Percentiles rank a stretch among this genome's conserved stretches.
These are phyloP conservation scores for Jaculus jaculus DNA, from an alignment of 2,113 vertebrate species.

Conservation along the genomic window DNA sequence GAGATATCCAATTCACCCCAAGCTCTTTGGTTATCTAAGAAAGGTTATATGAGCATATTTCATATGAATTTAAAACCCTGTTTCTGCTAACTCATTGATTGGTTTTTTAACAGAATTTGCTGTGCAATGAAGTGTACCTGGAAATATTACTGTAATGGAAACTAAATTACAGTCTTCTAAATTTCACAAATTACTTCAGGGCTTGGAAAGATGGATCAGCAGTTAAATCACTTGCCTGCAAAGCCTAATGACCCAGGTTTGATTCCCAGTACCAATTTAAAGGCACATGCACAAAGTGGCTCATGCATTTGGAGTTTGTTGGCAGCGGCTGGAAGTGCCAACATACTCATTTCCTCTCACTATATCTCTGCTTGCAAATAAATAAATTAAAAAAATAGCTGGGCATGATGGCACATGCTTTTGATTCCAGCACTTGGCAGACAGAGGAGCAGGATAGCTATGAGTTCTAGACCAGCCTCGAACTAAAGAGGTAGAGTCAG, in stretches of 20 bases:
- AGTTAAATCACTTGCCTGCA: not conserved
- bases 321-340: too few relatives aligned
- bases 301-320: too few relatives aligned
- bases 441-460: too few relatives aligned
- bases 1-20: not conserved
- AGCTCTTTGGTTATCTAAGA: conserved; percentile 35
- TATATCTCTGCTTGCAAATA: too few relatives aligned
- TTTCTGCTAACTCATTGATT: conserved; percentile 25
- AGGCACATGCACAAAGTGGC: too few relatives aligned
- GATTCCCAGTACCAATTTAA: too few relatives aligned
- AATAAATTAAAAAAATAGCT: too few relatives aligned
- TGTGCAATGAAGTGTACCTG: conserved; percentile 1
- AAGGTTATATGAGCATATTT: conserved; percentile 43
- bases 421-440: not conserved
- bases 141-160: not conserved
- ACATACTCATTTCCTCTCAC: too few relatives aligned
- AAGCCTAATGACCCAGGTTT: too few relatives aligned
- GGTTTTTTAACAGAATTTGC: not conserved
- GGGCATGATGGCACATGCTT: not conserved
- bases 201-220: not conserved
- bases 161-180: not conserved
- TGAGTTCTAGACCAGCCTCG: not conserved
- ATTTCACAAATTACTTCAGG: conserved; percentile 6
- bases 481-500: not conserved
- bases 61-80: conserved; percentile 20